Evolutionary conservation across 2,888 invertebrate species (phyloP), one percentile per base, ranked within the genome.

Genomic region (Acleris sparsana): DNA sequence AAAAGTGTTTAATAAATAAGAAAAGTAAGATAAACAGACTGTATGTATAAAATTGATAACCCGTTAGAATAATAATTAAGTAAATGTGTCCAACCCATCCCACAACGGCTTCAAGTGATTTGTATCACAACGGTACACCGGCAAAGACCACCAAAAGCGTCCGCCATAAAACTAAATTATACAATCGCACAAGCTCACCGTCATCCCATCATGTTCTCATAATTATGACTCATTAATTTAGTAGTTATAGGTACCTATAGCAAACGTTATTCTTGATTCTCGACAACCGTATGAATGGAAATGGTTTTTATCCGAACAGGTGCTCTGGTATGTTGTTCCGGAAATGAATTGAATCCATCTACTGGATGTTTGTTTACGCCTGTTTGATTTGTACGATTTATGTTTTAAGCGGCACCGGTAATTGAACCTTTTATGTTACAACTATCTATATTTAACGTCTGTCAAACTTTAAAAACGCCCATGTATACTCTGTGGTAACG

Each of bases 331-430:
- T 29, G 25, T 20, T 63, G 25, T 22, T 51, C 53, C 68, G 64
- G 60, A 65, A 68, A 68, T 62, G 61, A 59, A 65, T 61, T 65
- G 64, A 51, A 56, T 61, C 52, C 64, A 62, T 65, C 65, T 29
- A 43, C 46, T 68, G 57, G 62, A 56, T 68, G 65, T 58, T 49
- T 68, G 53, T 65, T 68, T 68, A 49, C 49, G 9, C 17, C 51
- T 60, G 57, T 68, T 68, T 68, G 63, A 57, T 60, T 68, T 64
- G 62, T 62, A 62, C 66, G 66, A 66, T 65, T 60, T 44, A 60
- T 68, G 63, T 68, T 68, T 64, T 60, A 60, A 52, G 25, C 64
- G 25, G 51, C 11, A 56, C 48, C 22, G 33, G 62, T 67, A 58
- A 67, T 67, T 58, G 63, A 58, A 53, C 25, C 57, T 63, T 67